A percentile compares a stretch with the other conserved stretches of the same genome.
Conservation (phyloP, 2,113 vertebrate genomes). For the Empidonax alnorum region DNA sequence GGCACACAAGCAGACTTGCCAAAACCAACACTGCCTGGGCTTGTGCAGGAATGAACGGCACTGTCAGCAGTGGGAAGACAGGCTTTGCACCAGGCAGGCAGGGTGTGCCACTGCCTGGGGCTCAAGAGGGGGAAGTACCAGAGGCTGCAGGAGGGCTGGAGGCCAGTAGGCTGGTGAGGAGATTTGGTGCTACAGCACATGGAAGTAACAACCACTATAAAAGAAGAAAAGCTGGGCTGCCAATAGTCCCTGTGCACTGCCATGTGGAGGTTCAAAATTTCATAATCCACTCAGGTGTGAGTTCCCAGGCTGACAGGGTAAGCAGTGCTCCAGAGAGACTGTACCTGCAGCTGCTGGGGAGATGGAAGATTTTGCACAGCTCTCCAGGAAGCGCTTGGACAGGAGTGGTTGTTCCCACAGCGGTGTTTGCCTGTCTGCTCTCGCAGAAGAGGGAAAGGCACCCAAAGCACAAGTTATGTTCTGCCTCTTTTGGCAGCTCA, state of each 20-base stretch:
- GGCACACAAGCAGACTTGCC: neutral
- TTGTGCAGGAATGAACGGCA: rapidly evolving
- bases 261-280: neutral
- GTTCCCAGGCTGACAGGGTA: neutral
- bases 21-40: neutral
- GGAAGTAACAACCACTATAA: rapidly evolving
- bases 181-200: rapidly evolving
- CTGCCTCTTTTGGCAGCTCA: neutral
- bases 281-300: rapidly evolving
- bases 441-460: neutral
- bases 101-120: neutral
- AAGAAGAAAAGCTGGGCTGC: neutral
- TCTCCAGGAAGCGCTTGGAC: rapidly evolving
- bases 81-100: neutral
- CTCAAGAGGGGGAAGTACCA: neutral
- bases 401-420: rapidly evolving
- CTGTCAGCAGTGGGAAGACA: neutral
- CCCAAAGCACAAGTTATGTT: rapidly evolving
- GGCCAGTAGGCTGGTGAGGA: rapidly evolving
- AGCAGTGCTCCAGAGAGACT: neutral
- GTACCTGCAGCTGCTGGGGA: neutral
- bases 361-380: neutral
- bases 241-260: neutral
- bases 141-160: neutral
- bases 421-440: neutral